Conservation (phyloP, 2,797 vertebrate genomes). For the Acanthornis magna region DNA sequence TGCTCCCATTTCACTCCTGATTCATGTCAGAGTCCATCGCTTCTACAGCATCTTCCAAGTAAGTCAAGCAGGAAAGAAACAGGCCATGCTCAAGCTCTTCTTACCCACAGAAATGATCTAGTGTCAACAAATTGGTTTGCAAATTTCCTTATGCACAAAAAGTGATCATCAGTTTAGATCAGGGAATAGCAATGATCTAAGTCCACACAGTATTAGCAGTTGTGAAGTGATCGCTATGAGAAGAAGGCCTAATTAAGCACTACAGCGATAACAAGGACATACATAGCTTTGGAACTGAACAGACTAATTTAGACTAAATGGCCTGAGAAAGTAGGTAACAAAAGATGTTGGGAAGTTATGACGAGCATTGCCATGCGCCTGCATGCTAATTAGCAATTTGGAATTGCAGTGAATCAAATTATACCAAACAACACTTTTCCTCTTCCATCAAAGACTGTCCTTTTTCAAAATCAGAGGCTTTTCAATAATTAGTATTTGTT, state of each 20-base stretch:
- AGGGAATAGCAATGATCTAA: background rate
- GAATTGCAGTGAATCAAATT: background rate
- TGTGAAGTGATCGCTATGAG: background rate
- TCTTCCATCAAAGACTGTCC: background rate
- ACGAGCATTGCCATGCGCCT: background rate
- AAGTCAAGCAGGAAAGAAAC: slow-evolving; percentile 4
- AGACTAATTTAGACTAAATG: background rate
- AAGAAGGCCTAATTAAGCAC: background rate
- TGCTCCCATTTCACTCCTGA: background rate
- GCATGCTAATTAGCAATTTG: background rate
- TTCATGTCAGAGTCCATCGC: background rate
- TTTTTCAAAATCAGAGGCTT: background rate
- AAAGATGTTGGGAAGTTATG: background rate
- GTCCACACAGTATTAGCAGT: background rate
- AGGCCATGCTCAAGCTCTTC: background rate
- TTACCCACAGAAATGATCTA: background rate
- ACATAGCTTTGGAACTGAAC: background rate
- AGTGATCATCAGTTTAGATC: background rate
- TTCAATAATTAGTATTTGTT: background rate
- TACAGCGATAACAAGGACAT: background rate
- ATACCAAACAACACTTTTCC: background rate
- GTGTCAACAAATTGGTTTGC: background rate
- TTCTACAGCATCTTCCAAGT: background rate
- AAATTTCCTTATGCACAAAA: background rate
- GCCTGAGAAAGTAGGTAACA: background rate